Percentiles rank a stretch among this genome's conserved stretches.
Conservation (phyloP, 2,888 invertebrate species). For the Anagyrus pseudococci region DNA sequence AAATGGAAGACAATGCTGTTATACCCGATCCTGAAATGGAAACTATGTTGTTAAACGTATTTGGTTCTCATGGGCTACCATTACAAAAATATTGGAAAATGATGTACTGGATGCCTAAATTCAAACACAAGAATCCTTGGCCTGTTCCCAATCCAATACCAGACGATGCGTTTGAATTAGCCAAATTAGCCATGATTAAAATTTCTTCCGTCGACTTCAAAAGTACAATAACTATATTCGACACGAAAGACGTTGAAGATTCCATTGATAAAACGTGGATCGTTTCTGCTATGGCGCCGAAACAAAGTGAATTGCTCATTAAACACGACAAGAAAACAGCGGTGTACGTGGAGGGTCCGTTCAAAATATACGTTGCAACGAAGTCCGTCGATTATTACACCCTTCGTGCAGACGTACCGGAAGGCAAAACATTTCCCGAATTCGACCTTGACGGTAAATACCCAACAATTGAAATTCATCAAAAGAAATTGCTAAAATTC, state of each 20-base stretch:
- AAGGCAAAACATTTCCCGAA: conserved; percentile 36
- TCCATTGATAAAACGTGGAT: conserved; percentile 91
- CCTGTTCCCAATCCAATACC: conserved; percentile 80
- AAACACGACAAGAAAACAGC: conserved; percentile 70
- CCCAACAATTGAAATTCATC: neutral
- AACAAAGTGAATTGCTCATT: conserved; percentile 74
- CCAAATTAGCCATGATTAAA: conserved; percentile 80
- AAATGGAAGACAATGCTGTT: conserved; percentile 94
- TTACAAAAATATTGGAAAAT: conserved; percentile 79
- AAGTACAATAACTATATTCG: conserved; percentile 70
- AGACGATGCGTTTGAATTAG: conserved; percentile 76
- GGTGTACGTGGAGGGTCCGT: conserved; percentile 86
- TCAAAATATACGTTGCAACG: conserved; percentile 78
- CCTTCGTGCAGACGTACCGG: conserved; percentile 72
- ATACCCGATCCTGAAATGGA: conserved; percentile 92
- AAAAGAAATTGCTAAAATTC: neutral
- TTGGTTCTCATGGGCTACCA: conserved; percentile 79
- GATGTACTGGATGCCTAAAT: conserved; percentile 94
- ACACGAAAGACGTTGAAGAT: conserved; percentile 76
- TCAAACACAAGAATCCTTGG: conserved; percentile 90
- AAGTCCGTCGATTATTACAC: conserved; percentile 83
- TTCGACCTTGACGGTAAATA: conserved; percentile 71
- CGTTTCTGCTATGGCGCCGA: conserved; percentile 83
- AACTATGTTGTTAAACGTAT: conserved; percentile 80
- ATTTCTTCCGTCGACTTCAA: conserved; percentile 84